Conservation (phyloP, 2,797 vertebrate species). For the Phrynocephalus vlangalii region DNA sequence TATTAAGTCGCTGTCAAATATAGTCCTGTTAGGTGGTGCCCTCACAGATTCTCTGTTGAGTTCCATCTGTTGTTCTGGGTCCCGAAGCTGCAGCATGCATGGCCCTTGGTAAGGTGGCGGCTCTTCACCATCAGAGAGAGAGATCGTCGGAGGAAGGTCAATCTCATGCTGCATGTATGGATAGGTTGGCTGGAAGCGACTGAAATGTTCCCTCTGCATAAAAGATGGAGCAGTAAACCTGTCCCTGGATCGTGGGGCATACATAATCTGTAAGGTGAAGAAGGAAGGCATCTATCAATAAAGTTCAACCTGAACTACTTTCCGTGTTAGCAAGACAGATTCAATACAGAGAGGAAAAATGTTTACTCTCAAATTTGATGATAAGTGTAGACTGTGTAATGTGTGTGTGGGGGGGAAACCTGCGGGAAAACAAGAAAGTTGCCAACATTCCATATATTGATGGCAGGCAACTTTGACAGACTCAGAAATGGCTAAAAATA, state of each 20-base stretch:
- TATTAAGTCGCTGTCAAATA: constrained; percentile 84
- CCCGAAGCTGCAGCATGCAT: constrained; percentile 87
- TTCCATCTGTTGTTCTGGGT: constrained; percentile 91
- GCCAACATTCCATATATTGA: not conserved
- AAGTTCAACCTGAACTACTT: not conserved
- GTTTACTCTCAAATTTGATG: not conserved
- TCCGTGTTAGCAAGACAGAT: not conserved
- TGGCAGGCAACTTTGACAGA: too few relatives aligned
- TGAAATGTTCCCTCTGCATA: constrained; percentile 86
- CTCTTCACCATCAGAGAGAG: constrained; percentile 89
- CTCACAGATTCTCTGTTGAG: constrained; percentile 87
- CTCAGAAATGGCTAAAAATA: too few relatives aligned
- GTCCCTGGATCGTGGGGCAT: constrained; percentile 81
- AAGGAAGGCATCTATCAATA: constrained; percentile 9
- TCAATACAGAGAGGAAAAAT: not conserved
- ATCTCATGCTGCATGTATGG: constrained; percentile 89
- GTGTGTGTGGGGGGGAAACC: not conserved
- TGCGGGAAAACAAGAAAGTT: not conserved
- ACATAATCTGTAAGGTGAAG: constrained; percentile 82
- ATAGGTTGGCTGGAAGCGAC: constrained; percentile 90
- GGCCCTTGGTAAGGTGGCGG: constrained; percentile 88
- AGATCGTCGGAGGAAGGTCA: constrained; percentile 90
- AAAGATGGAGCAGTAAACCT: constrained; percentile 84
- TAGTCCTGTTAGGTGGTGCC: constrained; percentile 85
- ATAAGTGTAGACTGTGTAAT: not conserved